Percentiles rank a stretch among this genome's conserved stretches.
phyloP scores from a whole-genome alignment of 2,113 vertebrate genomes.

The Dasyurus viverrinus region DNA sequence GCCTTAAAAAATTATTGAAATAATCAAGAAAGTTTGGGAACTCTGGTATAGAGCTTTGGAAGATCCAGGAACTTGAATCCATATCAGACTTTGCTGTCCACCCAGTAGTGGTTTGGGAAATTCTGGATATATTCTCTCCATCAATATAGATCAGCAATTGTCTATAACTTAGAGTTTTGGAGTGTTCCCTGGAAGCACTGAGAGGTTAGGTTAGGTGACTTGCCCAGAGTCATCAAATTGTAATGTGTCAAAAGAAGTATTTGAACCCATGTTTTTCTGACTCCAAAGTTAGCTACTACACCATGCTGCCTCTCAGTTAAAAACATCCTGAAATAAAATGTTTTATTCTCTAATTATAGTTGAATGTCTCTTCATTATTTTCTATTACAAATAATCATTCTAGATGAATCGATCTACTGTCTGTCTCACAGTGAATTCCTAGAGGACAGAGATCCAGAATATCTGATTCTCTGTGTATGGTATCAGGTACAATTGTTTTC shows the following conservation, averaged over 20 bases:
- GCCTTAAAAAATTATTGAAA: neutral
- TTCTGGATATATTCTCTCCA: neutral
- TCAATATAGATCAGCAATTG: neutral
- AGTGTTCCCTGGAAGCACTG: neutral
- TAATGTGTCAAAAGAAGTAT: neutral
- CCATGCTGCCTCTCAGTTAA: neutral
- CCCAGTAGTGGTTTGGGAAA: neutral
- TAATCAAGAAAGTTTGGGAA: neutral
- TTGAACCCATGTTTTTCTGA: neutral
- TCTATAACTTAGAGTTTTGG: neutral
- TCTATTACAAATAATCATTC: neutral
- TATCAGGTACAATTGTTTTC: constrained; percentile 18
- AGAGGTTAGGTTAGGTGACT: neutral
- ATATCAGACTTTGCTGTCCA: neutral
- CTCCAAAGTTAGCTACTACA: neutral
- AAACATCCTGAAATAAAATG: neutral
- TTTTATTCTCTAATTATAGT: neutral
- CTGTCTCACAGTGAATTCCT: constrained; percentile 39
- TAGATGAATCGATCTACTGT: constrained; percentile 44
- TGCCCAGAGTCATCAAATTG: neutral
- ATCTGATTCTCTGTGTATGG: constrained; percentile 44
- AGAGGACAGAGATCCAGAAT: constrained; percentile 32
- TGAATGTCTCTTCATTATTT: neutral
- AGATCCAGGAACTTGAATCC: neutral
- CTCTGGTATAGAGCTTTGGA: neutral